These are phyloP conservation scores for Zygothrica quintamaculata DNA, from an alignment of 2,888 invertebrate genomes.

Conservation along the genomic window DNA sequence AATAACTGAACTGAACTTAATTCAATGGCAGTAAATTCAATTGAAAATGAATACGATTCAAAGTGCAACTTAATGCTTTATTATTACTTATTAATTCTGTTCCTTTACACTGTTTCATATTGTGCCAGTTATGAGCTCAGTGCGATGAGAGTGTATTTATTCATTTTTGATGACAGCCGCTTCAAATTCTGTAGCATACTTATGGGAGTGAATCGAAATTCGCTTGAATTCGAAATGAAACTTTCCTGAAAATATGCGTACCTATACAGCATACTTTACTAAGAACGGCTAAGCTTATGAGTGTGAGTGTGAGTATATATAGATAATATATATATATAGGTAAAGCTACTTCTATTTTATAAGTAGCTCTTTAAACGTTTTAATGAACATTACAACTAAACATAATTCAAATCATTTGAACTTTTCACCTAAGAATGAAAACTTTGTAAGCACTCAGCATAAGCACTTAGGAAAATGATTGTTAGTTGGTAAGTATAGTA, in stretches of 20 bases:
- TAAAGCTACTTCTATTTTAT: constrained; percentile 15
- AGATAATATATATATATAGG: constrained; percentile 10
- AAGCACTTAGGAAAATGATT: no score
- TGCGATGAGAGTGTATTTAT: constrained; percentile 32
- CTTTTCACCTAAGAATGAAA: neutral
- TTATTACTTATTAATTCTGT: constrained; percentile 51
- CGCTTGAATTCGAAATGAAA: constrained; percentile 22
- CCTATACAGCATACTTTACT: constrained; percentile 44
- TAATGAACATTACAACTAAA: constrained; percentile 16
- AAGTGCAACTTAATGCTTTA: constrained; percentile 30
- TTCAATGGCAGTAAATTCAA: constrained; percentile 18
- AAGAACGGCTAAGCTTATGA: constrained; percentile 32
- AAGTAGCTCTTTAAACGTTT: constrained; percentile 5
- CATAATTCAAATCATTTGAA: constrained; percentile 19
- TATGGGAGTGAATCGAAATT: constrained; percentile 16
- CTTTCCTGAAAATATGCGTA: constrained; percentile 12
- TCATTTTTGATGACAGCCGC: constrained; percentile 45
- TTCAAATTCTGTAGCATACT: constrained; percentile 33
- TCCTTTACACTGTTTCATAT: constrained; percentile 26
- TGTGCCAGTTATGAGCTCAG: constrained; percentile 27
- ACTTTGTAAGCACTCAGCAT: no score
- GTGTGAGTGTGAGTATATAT: no score
- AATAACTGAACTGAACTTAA: constrained; percentile 35
- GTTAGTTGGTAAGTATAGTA: no score
- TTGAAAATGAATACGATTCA: constrained; percentile 17